Base-by-base conservation (phyloP, 2,888 invertebrate genomes). In the Girardia tigrina region DNA sequence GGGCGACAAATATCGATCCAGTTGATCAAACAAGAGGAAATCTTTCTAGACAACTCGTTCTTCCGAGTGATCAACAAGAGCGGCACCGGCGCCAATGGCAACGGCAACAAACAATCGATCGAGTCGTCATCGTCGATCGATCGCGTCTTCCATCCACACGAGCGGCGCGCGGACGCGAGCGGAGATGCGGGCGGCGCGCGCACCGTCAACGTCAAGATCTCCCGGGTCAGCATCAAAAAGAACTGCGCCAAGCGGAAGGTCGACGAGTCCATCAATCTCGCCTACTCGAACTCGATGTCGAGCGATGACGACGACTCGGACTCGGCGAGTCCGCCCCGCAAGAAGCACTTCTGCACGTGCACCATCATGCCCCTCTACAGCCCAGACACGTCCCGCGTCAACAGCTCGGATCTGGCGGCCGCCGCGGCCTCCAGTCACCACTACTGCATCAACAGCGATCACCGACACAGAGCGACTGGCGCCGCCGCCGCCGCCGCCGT, bases 31-130 rank as follows among this genome's bases (percentile, higher is more conserved):
- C n/a, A 56, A 16, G 56, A 56, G 23, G 56, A 56, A 56, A 56
- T 56, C 4, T 56, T 56, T 23, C 23, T 56, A n/a, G 56, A 56
- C 23, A 56, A 56, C 23, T 56, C 56, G n/a, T 56, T 56, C 23
- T 56, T 56, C n/a, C 56, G 56, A 56, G 56, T 56, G n/a, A 56
- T 56, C n/a, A 56, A 56, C 56, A 56, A 23, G 23, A 56, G 23
- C 23, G 56, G 56, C 20, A 56, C n/a, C n/a, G 16, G 12, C 16
- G 4, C 56, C n/a, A 12, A n/a, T 56, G n/a, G n/a, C n/a, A n/a
- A n/a, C n/a, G n/a, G n/a, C n/a, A n/a, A n/a, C n/a, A n/a, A n/a
- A n/a, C n/a, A n/a, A n/a, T 56, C 56, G 4, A 12, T 56, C 4
- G 56, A 56, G 23, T 56, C 56, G n/a, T 56, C 56, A 8, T 56